These are phyloP conservation scores for Desmodus rotundus DNA, from an alignment of 2,113 vertebrate genomes.

Conservation along the genomic window DNA sequence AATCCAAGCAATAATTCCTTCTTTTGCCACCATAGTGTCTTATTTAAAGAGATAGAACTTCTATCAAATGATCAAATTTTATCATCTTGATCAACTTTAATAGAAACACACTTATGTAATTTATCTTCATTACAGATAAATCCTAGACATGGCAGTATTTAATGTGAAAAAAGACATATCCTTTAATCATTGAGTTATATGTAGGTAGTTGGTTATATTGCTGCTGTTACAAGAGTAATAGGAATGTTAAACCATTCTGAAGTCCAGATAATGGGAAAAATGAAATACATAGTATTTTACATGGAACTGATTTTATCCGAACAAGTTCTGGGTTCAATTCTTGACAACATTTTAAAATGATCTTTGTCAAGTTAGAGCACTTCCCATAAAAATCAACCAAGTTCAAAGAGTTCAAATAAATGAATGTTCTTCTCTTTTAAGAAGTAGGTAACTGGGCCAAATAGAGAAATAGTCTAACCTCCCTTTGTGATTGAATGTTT, in stretches of 20 bases:
- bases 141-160: background rate
- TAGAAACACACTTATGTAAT: background rate
- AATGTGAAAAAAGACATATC: background rate
- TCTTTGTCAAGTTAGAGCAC: background rate
- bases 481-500: conserved; percentile 49
- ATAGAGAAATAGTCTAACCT: background rate
- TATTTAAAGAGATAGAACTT: background rate
- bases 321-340: background rate
- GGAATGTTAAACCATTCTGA: background rate
- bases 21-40: background rate
- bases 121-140: background rate
- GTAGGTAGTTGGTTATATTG: background rate
- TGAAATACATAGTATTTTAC: background rate
- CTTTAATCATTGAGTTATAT: background rate
- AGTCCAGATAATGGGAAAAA: background rate
- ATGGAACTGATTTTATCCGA: background rate
- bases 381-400: background rate
- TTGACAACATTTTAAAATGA: background rate
- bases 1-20: background rate
- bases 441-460: background rate
- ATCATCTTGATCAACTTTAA: background rate
- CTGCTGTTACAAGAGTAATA: background rate
- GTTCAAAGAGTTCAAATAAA: background rate
- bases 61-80: background rate
- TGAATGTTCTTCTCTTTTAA: background rate